Base-by-base conservation (phyloP, 2,888 invertebrate genomes). In the Schizotus pectinicornis region DNA sequence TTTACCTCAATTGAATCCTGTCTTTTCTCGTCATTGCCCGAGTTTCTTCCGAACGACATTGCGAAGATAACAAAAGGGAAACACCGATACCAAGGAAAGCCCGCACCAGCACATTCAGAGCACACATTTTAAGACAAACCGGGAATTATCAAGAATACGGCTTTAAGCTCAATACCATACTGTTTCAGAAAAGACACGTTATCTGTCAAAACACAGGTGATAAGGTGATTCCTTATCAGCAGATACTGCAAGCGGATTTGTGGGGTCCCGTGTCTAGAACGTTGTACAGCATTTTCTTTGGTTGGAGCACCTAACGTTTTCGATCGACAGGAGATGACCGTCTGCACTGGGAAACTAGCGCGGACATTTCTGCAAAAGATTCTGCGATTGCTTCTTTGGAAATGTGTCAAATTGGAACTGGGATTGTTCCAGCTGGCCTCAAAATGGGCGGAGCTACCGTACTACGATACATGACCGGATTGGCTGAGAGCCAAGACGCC, bases 121-220 rank as follows among this genome's bases (percentile, higher is more conserved):
- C 48, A 63, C 52, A 65, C 60, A 60, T 67, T 56, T 57, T 64
- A 62, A 57, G 51, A 59, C 51, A 68, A 70, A 65, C 66, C 72
- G 74, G 67, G 59, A 49, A 63, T 69, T 64, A 72, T 74, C 73
- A 74, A 64, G 72, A 72, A 71, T 56, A 69, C 58, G 54, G 63
- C 57, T 59, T 63, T 55, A 38, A 49, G 58, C 61, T 64, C 65
- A 70, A 60, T 63, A 70, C 66, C 72, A 73, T 73, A 70, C 68
- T 72, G 70, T 67, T 63, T 58, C 53, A 54, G 47, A 42, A 49
- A 61, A 48, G 48, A 43, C 36, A 36, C 38, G 14, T 39, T 57
- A 47, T 61, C 45, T 46, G 46, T 52, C 38, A 39, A 39, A 56
- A 11, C 34, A 37, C 38, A 11, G 33, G 34, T 34, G 13, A 52